Conservation (phyloP, 2,797 vertebrate species). For the Myotis findleyi region DNA sequence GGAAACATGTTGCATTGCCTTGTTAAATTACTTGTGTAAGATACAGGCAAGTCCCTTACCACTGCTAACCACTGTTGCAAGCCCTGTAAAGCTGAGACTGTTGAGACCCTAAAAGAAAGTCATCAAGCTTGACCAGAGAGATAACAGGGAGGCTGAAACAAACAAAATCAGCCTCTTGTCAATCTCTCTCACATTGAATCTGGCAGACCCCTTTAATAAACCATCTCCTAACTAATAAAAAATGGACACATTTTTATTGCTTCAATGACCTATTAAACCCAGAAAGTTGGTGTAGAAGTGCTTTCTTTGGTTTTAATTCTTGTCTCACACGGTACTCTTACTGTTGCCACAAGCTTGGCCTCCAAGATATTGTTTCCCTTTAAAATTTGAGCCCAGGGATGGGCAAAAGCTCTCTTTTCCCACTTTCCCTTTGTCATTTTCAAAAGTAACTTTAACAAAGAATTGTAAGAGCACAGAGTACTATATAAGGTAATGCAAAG, state of each 20-base stretch:
- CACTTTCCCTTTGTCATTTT: constrained; percentile 18
- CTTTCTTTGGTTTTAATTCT: constrained; percentile 29
- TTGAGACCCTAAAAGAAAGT: not conserved
- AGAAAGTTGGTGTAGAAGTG: not conserved
- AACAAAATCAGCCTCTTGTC: not conserved
- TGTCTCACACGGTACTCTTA: not conserved
- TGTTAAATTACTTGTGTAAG: not conserved
- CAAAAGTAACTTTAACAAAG: constrained; percentile 47
- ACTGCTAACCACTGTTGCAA: not conserved
- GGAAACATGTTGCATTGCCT: not conserved
- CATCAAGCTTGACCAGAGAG: not conserved
- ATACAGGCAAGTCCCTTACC: not conserved
- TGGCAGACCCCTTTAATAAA: not conserved
- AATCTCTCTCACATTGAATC: not conserved
- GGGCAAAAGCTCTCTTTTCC: not conserved
- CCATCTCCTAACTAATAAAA: not conserved
- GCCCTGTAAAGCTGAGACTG: not conserved
- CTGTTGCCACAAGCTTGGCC: not conserved
- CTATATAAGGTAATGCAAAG: constrained; percentile 10
- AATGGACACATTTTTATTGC: constrained; percentile 17
- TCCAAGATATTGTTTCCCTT: constrained; percentile 2
- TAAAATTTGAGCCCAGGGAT: not conserved
- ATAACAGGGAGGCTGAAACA: not conserved
- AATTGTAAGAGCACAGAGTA: not conserved
- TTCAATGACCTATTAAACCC: not conserved